phyloP scores from a whole-genome alignment of 2,797 vertebrate species.

The Botia kubotai region DNA sequence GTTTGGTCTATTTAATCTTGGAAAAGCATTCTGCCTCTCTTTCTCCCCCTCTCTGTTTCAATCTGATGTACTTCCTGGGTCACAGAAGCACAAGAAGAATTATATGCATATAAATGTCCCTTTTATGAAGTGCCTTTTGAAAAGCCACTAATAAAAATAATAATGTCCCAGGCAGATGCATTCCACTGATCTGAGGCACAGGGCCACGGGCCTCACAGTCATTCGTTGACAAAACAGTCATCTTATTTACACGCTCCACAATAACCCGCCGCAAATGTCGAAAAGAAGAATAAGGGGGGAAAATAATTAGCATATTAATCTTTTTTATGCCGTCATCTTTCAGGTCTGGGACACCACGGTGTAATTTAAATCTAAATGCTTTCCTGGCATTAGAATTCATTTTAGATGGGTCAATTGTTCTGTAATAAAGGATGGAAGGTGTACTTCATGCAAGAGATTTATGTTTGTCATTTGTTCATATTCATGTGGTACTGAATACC shows the following conservation, averaged over 20 bases:
- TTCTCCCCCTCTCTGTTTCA: conserved; percentile 52
- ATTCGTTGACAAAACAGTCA: conserved; percentile 99
- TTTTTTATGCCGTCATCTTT: conserved; percentile 99
- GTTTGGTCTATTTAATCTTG: conserved; percentile 27
- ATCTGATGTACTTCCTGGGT: conserved; percentile 74
- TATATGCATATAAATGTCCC: conserved; percentile 72
- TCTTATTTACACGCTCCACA: conserved; percentile 99
- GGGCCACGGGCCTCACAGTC: conserved; percentile 85
- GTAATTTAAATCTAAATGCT: conserved; percentile 99
- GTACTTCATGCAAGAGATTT: conserved; percentile 99
- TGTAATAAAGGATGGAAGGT: conserved; percentile 99
- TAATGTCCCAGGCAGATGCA: conserved; percentile 90
- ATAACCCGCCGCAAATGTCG: conserved; percentile 96
- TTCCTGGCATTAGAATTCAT: conserved; percentile 99
- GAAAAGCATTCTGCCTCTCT: conserved; percentile 7
- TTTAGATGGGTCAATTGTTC: conserved; percentile 99
- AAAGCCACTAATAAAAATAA: conserved; percentile 87
- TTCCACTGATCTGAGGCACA: conserved; percentile 91
- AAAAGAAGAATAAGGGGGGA: conserved; percentile 94
- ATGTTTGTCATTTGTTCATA: conserved; percentile 99
- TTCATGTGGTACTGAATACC: conserved; percentile 99
- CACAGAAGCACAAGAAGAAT: conserved; percentile 69
- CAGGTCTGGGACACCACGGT: conserved; percentile 96
- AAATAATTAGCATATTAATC: conserved; percentile 99
- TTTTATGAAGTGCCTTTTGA: conserved; percentile 77